These are phyloP conservation scores for Dinothrombium tinctorium DNA, from an alignment of 1,140 invertebrate genomes.

Conservation along the genomic window DNA sequence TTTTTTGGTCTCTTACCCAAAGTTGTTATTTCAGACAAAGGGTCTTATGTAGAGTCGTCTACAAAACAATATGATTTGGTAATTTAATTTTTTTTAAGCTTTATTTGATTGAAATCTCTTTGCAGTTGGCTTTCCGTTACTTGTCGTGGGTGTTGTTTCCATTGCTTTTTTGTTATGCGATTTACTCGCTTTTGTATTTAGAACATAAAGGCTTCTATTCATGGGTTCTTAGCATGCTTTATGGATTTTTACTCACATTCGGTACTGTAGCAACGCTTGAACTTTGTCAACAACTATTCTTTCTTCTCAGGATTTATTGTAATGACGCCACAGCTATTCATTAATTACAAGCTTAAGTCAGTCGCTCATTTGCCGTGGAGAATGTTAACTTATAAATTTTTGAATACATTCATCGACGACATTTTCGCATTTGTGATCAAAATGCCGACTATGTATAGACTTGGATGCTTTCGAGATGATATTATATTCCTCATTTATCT, in stretches of 20 bases:
- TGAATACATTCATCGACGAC: slow-evolving; percentile 99
- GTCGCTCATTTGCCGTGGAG: slow-evolving; percentile 96
- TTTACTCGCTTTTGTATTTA: slow-evolving; percentile 87
- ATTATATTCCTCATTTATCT: slow-evolving; percentile 96
- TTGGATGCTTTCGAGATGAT: slow-evolving; percentile 90
- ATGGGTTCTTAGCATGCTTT: slow-evolving; percentile 68
- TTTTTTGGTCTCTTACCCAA: slow-evolving; percentile 53
- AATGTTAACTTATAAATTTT: slow-evolving; percentile 97
- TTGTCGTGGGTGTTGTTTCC: slow-evolving; percentile 88
- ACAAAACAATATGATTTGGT: slow-evolving; percentile 78
- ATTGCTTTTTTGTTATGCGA: slow-evolving; percentile 63
- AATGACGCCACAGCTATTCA: slow-evolving; percentile 98
- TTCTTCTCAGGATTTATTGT: slow-evolving; percentile 64
- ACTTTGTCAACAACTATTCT: slow-evolving; percentile 5
- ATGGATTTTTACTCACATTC: slow-evolving; percentile 93
- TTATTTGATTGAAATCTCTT: slow-evolving; percentile 8
- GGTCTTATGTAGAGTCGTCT: slow-evolving; percentile 81
- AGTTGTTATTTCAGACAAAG: slow-evolving; percentile 67
- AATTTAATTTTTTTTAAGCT: slow-evolving; percentile 11
- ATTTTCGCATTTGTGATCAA: slow-evolving; percentile 99
- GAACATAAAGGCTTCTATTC: slow-evolving; percentile 98
- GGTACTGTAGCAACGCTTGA: slow-evolving; percentile 27
- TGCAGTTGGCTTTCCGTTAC: slow-evolving; percentile 73
- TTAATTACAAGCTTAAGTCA: slow-evolving; percentile 97
- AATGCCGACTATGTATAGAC: slow-evolving; percentile 87